phyloP scores from a whole-genome alignment of 1,140 invertebrate species.

The Saccostrea echinata region DNA sequence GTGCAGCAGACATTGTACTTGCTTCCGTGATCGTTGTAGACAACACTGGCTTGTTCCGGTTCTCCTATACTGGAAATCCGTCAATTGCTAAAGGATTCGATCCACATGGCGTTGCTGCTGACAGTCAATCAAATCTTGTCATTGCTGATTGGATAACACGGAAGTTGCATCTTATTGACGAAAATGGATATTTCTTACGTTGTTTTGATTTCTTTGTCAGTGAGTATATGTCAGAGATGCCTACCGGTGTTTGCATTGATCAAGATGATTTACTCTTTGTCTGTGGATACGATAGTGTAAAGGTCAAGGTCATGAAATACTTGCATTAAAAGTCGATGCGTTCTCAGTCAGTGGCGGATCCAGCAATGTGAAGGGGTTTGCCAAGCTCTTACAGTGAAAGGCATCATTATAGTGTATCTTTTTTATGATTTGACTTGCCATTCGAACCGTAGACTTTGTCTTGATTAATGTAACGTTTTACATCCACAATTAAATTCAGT shows the following conservation, averaged over 20 bases:
- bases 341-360: too few relatives aligned
- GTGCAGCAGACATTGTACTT: background rate
- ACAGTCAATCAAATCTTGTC: slow-evolving; percentile 3
- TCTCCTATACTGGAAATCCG: slow-evolving; percentile 16
- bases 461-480: too few relatives aligned
- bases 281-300: background rate
- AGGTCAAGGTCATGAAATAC: slow-evolving; percentile 10
- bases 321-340: background rate
- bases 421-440: too few relatives aligned
- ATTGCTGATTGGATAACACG: background rate
- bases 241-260: slow-evolving; percentile 5
- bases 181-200: background rate
- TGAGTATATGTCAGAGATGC: background rate
- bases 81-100: background rate
- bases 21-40: background rate
- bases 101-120: background rate
- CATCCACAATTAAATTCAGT: too few relatives aligned
- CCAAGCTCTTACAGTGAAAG: too few relatives aligned
- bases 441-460: too few relatives aligned
- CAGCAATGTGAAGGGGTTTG: too few relatives aligned
- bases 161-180: background rate
- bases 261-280: background rate
- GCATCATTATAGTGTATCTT: too few relatives aligned
- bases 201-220: background rate
- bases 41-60: background rate